phyloP scores from a whole-genome alignment of 1,140 invertebrate genomes.

The Hycleus cichorii region DNA sequence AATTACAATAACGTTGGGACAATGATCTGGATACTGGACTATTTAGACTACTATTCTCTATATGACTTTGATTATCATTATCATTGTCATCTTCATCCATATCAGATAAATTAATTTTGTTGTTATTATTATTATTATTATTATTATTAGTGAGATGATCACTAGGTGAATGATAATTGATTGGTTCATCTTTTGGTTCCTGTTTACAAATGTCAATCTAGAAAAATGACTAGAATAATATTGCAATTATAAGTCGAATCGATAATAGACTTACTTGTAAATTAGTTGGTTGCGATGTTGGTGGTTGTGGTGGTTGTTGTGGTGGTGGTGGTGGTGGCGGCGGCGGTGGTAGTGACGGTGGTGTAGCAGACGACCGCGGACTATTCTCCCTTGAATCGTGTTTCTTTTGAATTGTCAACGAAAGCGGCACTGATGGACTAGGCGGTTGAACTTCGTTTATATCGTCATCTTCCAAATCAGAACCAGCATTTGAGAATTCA shows the following conservation, averaged over 20 bases:
- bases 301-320: too few species aligned
- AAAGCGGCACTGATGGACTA: slow-evolving; percentile 59
- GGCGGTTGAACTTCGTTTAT: slow-evolving; percentile 48
- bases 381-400: slow-evolving; percentile 36
- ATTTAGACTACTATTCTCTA: slow-evolving; percentile 28
- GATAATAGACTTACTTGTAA: too few species aligned
- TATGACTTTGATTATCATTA: slow-evolving; percentile 27
- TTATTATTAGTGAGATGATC: slow-evolving; percentile 42
- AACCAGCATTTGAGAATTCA: slow-evolving; percentile 51
- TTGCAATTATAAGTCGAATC: slow-evolving; percentile 8
- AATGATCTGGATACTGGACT: slow-evolving; percentile 28
- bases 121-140: slow-evolving; percentile 39
- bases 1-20: slow-evolving; percentile 32
- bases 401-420: slow-evolving; percentile 50
- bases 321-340: too few species aligned
- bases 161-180: slow-evolving; percentile 45
- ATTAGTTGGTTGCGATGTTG: too few species aligned
- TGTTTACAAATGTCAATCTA: slow-evolving; percentile 32
- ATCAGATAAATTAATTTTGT: slow-evolving; percentile 41
- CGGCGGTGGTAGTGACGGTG: slow-evolving; percentile 22
- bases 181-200: slow-evolving; percentile 44
- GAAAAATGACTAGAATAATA: slow-evolving; percentile 20
- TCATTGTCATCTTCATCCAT: slow-evolving; percentile 31
- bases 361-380: slow-evolving; percentile 31
- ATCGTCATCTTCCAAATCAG: slow-evolving; percentile 56